phyloP scores from a whole-genome alignment of 1,140 invertebrate genomes.

The Leptonema lineaticorne region DNA sequence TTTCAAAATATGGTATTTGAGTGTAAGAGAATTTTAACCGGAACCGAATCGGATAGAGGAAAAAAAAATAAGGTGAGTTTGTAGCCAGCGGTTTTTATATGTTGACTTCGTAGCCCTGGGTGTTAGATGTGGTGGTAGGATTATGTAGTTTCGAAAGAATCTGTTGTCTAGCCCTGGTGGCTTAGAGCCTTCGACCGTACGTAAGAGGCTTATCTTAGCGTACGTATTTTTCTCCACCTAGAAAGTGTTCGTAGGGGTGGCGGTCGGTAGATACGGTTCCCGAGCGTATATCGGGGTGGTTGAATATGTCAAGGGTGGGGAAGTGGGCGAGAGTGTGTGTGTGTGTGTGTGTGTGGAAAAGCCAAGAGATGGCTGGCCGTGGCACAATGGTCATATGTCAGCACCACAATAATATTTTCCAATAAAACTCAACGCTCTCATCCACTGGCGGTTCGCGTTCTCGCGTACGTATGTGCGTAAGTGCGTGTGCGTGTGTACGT shows the following conservation, averaged over 20 bases:
- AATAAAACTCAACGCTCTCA: constrained; percentile 1
- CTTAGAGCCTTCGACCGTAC: constrained; percentile 21
- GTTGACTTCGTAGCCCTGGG: too few species aligned
- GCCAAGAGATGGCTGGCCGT: not conserved
- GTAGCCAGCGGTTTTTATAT: too few species aligned
- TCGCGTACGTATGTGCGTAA: too few species aligned
- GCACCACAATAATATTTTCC: constrained; percentile 8
- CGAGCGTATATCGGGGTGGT: too few species aligned
- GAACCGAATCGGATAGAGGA: too few species aligned
- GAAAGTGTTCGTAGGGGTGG: too few species aligned
- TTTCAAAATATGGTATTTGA: too few species aligned
- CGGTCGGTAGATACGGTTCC: not conserved
- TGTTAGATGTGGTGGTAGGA: not conserved
- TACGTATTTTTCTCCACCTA: constrained; percentile 15
- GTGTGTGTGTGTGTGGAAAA: not conserved
- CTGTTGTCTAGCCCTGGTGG: constrained; percentile 6
- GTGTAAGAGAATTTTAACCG: too few species aligned
- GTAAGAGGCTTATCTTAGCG: constrained; percentile 21
- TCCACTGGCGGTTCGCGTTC: not conserved
- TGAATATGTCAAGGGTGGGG: not conserved
- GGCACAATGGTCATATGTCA: constrained; percentile 11
- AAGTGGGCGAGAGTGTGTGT: not conserved
- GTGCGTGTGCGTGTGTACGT: too few species aligned
- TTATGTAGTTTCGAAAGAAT: constrained; percentile 22
- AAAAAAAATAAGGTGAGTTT: too few species aligned